These are phyloP conservation scores for Mylabris sibirica DNA, from an alignment of 2,888 invertebrate species.

Conservation along the genomic window DNA sequence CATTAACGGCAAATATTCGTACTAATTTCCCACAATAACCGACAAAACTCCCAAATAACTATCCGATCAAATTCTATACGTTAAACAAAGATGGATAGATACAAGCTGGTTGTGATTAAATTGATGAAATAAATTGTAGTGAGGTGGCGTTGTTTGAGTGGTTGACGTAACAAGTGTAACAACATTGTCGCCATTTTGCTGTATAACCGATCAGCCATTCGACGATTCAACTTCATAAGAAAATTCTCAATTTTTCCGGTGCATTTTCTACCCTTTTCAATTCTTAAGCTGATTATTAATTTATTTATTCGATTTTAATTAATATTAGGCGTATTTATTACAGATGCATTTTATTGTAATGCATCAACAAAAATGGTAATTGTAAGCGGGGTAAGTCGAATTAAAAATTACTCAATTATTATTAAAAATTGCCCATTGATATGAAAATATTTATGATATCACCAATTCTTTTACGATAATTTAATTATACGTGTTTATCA, in stretches of 20 bases:
- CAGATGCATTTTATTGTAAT: background rate
- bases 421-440: conserved; percentile 3
- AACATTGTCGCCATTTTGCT: conserved; percentile 1
- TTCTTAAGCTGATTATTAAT: background rate
- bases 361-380: background rate
- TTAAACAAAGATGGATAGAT: background rate
- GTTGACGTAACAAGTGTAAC: background rate
- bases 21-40: conserved; percentile 6
- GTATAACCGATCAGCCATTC: background rate
- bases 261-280: background rate
- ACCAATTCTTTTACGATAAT: background rate
- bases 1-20: conserved; percentile 22
- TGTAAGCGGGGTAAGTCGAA: background rate
- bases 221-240: background rate
- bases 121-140: background rate
- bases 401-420: background rate
- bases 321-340: background rate
- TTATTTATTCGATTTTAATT: background rate
- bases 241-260: background rate
- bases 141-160: background rate
- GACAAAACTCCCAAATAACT: background rate
- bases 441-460: background rate
- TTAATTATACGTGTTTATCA: background rate
- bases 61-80: background rate
- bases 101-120: no score